Conservation (phyloP, 2,113 vertebrate species). For the Scatophagus argus region DNA sequence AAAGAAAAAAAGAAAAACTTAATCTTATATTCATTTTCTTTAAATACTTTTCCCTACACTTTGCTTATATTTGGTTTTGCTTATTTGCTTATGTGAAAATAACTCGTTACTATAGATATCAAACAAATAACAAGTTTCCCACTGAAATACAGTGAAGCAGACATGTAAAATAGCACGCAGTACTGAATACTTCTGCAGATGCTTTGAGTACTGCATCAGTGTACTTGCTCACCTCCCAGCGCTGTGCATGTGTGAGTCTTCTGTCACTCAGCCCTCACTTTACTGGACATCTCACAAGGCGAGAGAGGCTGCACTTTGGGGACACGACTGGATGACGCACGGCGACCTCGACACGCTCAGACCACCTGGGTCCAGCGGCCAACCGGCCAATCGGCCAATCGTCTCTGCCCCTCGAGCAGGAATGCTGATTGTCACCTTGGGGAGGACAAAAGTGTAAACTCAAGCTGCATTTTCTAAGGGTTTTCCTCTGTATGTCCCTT, state of each 20-base stretch:
- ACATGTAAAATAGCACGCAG: background rate
- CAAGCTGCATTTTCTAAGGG: slow-evolving; percentile 37
- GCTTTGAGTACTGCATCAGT: background rate
- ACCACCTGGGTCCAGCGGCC: slow-evolving; percentile 62
- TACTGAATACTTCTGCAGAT: too few relatives aligned
- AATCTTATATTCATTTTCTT: too few relatives aligned
- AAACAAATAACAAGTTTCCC: background rate
- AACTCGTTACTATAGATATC: too few relatives aligned
- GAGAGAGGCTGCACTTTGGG: slow-evolving; percentile 21
- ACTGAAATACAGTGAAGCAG: background rate
- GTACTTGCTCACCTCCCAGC: background rate
- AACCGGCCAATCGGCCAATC: slow-evolving; percentile 20
- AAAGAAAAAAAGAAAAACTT: too few relatives aligned
- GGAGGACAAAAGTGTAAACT: slow-evolving; percentile 25
- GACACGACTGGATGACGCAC: slow-evolving; percentile 46
- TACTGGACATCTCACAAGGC: background rate
- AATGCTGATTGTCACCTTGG: slow-evolving; percentile 41
- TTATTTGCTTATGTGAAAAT: too few relatives aligned
- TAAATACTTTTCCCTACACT: too few relatives aligned
- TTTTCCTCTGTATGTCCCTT: slow-evolving; percentile 38
- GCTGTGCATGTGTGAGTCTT: background rate
- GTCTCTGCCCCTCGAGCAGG: slow-evolving; percentile 30
- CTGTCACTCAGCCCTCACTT: background rate
- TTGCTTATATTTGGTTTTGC: too few relatives aligned
- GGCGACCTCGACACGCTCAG: slow-evolving; percentile 1